These are phyloP conservation scores for Sander vitreus DNA, from an alignment of 2,113 vertebrate genomes.

Conservation along the genomic window DNA sequence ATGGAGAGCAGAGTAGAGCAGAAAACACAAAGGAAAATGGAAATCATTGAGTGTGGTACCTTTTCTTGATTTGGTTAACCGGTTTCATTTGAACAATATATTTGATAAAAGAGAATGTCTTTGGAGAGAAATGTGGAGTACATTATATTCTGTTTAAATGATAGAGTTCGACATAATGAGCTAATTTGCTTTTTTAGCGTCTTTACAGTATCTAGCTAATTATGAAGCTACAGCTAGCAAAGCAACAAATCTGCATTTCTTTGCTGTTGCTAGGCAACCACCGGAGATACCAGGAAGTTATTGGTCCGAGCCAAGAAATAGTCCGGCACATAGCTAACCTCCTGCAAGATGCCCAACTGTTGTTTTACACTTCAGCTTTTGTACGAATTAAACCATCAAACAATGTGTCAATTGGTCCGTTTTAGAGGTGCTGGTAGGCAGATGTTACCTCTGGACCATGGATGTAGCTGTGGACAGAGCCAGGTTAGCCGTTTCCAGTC, in stretches of 20 bases:
- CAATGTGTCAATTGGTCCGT: neutral
- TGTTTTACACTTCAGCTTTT: neutral
- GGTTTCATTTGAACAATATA: neutral
- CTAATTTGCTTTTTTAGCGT: neutral
- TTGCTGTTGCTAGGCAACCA: neutral
- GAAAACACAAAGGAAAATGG: neutral
- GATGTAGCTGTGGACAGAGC: neutral
- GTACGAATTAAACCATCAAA: neutral
- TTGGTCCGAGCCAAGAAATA: neutral
- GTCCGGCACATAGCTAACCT: too few species aligned
- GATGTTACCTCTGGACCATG: neutral
- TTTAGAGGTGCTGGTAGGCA: neutral
- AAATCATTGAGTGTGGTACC: conserved; percentile 15
- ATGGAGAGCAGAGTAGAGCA: conserved; percentile 29
- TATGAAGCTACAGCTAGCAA: neutral
- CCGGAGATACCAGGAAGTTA: neutral
- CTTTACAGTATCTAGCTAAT: neutral
- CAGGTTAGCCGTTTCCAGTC: neutral
- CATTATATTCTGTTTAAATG: neutral
- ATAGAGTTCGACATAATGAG: neutral
- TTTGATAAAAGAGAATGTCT: neutral
- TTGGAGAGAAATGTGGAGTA: neutral
- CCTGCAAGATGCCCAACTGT: neutral
- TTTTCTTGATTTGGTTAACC: conserved; percentile 10
- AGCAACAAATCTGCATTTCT: neutral